Percentiles rank a stretch among this genome's conserved stretches.
phyloP scores from a whole-genome alignment of 30 jellyfish, hydroid and myxozoan genomes.

The Pelagia noctiluca region DNA sequence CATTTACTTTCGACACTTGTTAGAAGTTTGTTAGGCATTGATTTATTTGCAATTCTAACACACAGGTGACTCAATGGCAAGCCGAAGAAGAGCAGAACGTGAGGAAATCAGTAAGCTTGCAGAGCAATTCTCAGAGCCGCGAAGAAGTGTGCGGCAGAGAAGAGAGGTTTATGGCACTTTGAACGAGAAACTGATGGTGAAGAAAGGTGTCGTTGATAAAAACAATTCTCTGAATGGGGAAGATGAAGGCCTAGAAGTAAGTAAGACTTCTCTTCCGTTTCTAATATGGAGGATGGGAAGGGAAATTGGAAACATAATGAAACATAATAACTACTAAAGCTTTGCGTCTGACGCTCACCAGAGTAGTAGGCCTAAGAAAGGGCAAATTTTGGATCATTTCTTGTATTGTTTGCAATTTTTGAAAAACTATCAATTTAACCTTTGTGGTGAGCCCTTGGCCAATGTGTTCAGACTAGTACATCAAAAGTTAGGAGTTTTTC shows the following conservation, averaged over 20 bases:
- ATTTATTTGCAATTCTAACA: too few species aligned
- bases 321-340: too few species aligned
- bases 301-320: too few species aligned
- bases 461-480: too few species aligned
- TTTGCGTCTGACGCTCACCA: too few species aligned
- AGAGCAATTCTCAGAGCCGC: conserved; percentile 46
- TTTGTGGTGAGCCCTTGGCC: too few species aligned
- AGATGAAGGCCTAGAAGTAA: conserved; percentile 52
- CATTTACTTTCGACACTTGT: neutral
- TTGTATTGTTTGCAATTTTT: neutral
- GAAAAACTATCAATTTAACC: too few species aligned
- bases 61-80: neutral
- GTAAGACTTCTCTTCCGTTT: too few species aligned
- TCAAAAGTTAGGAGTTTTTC: too few species aligned
- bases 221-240: too few species aligned
- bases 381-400: neutral
- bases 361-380: neutral
- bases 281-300: too few species aligned
- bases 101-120: conserved; percentile 19
- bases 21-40: neutral
- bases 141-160: conserved; percentile 85
- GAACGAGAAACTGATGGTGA: conserved; percentile 76
- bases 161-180: conserved; percentile 80
- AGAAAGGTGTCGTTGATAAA: conserved; percentile 35
- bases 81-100: neutral